Evolutionary conservation across 1,140 invertebrate species (phyloP), one percentile per base, ranked within the genome.

Genomic region (Phortica variegata): DNA sequence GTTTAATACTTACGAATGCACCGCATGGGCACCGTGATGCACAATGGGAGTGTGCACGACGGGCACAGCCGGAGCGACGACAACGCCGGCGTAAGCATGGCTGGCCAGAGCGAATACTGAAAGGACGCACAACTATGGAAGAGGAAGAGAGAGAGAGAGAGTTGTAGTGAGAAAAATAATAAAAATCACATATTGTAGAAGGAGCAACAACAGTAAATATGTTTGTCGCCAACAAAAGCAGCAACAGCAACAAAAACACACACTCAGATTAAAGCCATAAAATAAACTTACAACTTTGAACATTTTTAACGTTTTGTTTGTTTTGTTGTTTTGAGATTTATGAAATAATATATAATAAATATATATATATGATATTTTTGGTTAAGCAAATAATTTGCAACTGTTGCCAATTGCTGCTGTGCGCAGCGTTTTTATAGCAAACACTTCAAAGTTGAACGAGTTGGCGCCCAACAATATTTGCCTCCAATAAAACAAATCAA

Each of bases 21-120:
- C 69, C 43, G 69, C 65, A 60, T 73, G 69, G 18, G 65, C 69
- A 36, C 61, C 61, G 50, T 71, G 66, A 58, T 71, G 66, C 21
- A 71, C 65, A 52, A 71, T 47, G 8, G 62, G 66, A 4, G 60
- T 51, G 41, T 57, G 60, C n/a, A 61, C 61, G 20, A 61, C 58
- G 2, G 44, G 78, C 78, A 60, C 81, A 59, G 77, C 80, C 48
- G 81, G 81, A 65, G 82, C 65, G 56, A 82, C 53, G 49, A 79
- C 78, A 41, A 66, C 63, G 6, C 68, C 63, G 17, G 63, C 63
- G 47, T 63, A 63, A 40, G 57, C 32, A 18, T 63, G 63, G 39
- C 47, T 50, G n/a, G 42, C 63, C 63, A 68, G 60, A 15, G 57
- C 51, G 37, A 60, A n/a, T n/a, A n/a, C n/a, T n/a, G 76, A 68